Evolutionary conservation across 2,113 vertebrate genomes (phyloP), one percentile per base, ranked within the genome.

Genomic region (Beaufortia kweichowensis): DNA sequence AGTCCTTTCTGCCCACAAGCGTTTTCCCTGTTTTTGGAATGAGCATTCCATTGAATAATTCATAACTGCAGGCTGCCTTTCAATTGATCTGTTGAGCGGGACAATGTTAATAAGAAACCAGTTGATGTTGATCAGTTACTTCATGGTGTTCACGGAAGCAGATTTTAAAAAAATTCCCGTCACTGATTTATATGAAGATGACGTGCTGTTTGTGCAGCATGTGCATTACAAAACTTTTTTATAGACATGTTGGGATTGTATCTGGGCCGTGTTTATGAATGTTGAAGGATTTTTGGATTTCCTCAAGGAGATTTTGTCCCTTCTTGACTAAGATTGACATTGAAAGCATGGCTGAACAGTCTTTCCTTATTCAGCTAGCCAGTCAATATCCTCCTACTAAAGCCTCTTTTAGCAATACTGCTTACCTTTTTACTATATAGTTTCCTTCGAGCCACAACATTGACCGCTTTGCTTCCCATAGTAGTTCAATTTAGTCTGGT

Each of bases 1-100:
- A 46, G 5, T 4, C 43, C 26, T 24, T 14, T 29, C n/a, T 17
- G 12, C 12, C 43, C 61, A 24, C 43, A 46, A 46, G 1, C 1
- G 17, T 7, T 29, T 9, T 46, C 41, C 24, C 11, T 24, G 31
- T 55, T 9, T 68, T 43, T 48, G 3, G 43, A 15, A 74, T 56
- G 39, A 55, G 43, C 70, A 75, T 67, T 79, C 60, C 67, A 24
- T 46, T 86, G 81, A 84, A 69, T 67, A 78, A 79, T 82, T 84
- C 56, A 72, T 21, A 77, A 77, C 79, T 66, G 28, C 66, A 57
- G 64, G 66, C 66, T 62, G 24, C 24, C 56, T 15, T 70, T 72
- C 50, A 28, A 59, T 57, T 78, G 62, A 77, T n/a, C 17, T 71
- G 75, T 73, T 66, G 33, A 21, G 48, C 35, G 19, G 53, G 46